Conservation (phyloP, 2,888 invertebrate genomes). For the Diadegma fenestrale region DNA sequence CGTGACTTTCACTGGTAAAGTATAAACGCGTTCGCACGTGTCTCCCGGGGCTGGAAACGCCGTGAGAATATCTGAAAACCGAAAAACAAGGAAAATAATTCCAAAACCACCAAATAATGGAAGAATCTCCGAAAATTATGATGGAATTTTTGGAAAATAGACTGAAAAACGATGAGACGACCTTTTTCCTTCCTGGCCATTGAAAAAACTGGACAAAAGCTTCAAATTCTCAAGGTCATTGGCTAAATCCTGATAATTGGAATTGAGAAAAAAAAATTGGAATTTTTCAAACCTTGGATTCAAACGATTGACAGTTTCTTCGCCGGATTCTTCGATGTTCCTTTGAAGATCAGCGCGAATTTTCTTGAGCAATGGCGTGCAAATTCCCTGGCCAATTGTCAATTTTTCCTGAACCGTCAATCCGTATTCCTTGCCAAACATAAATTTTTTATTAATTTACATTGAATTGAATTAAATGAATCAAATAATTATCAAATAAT, state of each 20-base stretch:
- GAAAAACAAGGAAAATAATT: background rate
- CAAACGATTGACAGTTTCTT: slow-evolving; percentile 97
- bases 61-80: slow-evolving; percentile 93
- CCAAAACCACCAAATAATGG: background rate
- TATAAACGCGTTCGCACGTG: slow-evolving; percentile 99
- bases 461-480: too few species aligned
- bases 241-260: background rate
- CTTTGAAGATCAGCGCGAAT: slow-evolving; percentile 97
- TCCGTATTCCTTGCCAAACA: slow-evolving; percentile 92
- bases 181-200: background rate
- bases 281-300: slow-evolving; percentile 92
- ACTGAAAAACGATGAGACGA: background rate
- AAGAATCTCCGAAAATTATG: background rate
- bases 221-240: background rate
- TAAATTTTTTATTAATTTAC: too few species aligned
- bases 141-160: background rate
- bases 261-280: background rate
- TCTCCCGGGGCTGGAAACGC: slow-evolving; percentile 98
- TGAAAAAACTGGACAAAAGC: background rate
- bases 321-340: slow-evolving; percentile 95
- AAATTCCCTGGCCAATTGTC: slow-evolving; percentile 98
- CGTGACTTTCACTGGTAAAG: slow-evolving; percentile 99
- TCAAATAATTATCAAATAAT: too few species aligned
- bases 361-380: slow-evolving; percentile 97
- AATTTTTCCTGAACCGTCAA: slow-evolving; percentile 97